A percentile compares a stretch with the other conserved stretches of the same genome.
These are phyloP conservation scores for Trissolcus brochymenae DNA, from an alignment of 2,888 invertebrate genomes.

Conservation along the genomic window DNA sequence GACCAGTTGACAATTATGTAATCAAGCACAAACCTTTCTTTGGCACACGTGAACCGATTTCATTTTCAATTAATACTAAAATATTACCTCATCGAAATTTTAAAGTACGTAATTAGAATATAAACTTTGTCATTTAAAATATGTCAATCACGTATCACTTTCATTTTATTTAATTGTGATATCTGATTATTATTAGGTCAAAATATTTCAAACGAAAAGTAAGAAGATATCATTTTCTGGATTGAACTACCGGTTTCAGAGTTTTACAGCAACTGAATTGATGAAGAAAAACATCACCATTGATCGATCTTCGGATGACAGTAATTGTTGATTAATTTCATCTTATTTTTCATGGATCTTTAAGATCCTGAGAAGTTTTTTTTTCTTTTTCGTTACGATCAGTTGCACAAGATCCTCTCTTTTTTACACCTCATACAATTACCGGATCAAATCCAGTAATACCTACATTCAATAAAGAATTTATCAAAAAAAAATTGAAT, in stretches of 20 bases:
- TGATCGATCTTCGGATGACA: slow-evolving; percentile 63
- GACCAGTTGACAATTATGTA: slow-evolving; percentile 61
- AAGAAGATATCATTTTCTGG: slow-evolving; percentile 60
- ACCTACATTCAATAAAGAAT: neutral
- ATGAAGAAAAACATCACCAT: slow-evolving; percentile 61
- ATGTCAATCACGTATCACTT: neutral
- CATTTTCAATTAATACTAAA: slow-evolving; percentile 8
- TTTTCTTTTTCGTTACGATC: neutral
- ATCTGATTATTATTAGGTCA: slow-evolving; percentile 48
- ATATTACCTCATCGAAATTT: slow-evolving; percentile 56
- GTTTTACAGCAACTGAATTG: slow-evolving; percentile 58
- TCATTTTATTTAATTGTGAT: neutral
- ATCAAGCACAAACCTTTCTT: slow-evolving; percentile 19
- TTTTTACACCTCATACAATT: neutral
- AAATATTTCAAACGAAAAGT: slow-evolving; percentile 45
- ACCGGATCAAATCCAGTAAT: neutral
- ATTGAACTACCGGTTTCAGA: slow-evolving; percentile 60
- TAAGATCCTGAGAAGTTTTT: neutral
- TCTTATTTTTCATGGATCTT: neutral
- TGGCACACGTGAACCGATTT: slow-evolving; percentile 15
- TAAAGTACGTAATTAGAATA: slow-evolving; percentile 50
- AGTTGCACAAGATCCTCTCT: neutral
- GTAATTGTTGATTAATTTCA: slow-evolving; percentile 8
- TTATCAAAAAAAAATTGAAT: neutral
- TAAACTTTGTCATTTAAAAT: neutral